A percentile compares a stretch with the other conserved stretches of the same genome.
Evolutionary conservation across 2,113 vertebrate genomes (phyloP).

Genomic region (Carassius carassius): DNA sequence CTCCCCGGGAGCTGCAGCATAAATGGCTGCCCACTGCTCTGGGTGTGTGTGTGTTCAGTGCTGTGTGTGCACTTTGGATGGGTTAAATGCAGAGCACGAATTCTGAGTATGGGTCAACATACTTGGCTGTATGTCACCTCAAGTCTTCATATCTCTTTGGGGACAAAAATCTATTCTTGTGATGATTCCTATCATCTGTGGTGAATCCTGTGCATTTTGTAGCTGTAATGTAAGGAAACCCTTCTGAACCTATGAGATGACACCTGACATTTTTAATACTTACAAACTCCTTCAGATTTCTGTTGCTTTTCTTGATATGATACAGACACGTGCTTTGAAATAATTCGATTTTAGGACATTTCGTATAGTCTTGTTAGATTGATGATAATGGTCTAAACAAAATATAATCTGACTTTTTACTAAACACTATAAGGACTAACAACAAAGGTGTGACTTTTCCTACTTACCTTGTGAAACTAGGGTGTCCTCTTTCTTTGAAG

Average conservation of each 20-base stretch:
- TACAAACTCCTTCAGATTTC: slow-evolving; percentile 22
- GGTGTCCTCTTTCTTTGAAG: slow-evolving; percentile 74
- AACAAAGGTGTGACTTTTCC: neutral
- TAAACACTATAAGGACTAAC: neutral
- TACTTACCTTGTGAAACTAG: slow-evolving; percentile 74
- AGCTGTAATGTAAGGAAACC: neutral
- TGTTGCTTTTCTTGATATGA: neutral
- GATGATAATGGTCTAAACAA: neutral
- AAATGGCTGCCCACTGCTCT: too few relatives aligned
- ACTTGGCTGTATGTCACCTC: too few relatives aligned
- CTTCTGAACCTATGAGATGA: neutral
- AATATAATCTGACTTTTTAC: neutral
- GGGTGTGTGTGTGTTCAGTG: too few relatives aligned
- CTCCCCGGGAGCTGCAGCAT: too few relatives aligned
- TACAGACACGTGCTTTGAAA: neutral
- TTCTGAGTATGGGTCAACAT: too few relatives aligned
- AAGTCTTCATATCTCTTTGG: neutral
- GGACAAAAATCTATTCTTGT: neutral
- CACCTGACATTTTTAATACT: slow-evolving; percentile 25
- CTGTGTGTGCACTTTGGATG: too few relatives aligned
- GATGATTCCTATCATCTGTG: neutral
- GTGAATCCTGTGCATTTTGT: neutral
- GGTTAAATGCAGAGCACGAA: too few relatives aligned
- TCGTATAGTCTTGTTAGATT: neutral
- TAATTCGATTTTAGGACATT: neutral